A percentile compares a stretch with the other conserved stretches of the same genome.
Evolutionary conservation across 1,140 invertebrate species (phyloP).

Genomic region (Armadillidium nasatum): DNA sequence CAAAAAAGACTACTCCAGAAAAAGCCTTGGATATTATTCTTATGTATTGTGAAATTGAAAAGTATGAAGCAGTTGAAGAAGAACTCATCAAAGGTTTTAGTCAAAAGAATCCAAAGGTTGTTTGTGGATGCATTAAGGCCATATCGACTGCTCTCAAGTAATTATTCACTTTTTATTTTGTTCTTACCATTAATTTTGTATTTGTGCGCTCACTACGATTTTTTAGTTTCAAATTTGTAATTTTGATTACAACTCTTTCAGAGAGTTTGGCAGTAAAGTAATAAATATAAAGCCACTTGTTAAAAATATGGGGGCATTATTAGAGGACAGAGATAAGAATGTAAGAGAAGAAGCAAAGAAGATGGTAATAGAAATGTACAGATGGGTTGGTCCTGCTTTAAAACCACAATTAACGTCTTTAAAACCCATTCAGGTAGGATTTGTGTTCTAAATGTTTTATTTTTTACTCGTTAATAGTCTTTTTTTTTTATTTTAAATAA

Average conservation of each 20-base stretch:
- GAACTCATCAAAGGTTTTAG: constrained; percentile 84
- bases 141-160: constrained; percentile 68
- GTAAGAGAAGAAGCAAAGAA: constrained; percentile 87
- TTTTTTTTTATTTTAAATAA: too few relatives aligned
- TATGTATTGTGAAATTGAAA: constrained; percentile 95
- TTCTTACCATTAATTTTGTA: not conserved
- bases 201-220: too few relatives aligned
- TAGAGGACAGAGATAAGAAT: constrained; percentile 86
- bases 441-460: not conserved
- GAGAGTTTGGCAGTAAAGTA: constrained; percentile 87
- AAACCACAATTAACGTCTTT: constrained; percentile 79
- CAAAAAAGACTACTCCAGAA: constrained; percentile 87
- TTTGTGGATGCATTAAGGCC: constrained; percentile 72
- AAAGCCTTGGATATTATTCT: constrained; percentile 79
- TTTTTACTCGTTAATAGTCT: too few relatives aligned
- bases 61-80: constrained; percentile 83
- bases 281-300: constrained; percentile 82
- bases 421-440: constrained; percentile 68
- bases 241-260: constrained; percentile 45
- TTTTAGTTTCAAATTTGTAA: too few relatives aligned
- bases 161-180: not conserved
- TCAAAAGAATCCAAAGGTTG: constrained; percentile 92
- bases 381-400: constrained; percentile 81
- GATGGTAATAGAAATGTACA: constrained; percentile 84
- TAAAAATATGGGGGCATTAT: constrained; percentile 68